Conservation (phyloP, 1,140 invertebrate genomes). For the Eulimnadia texana region DNA sequence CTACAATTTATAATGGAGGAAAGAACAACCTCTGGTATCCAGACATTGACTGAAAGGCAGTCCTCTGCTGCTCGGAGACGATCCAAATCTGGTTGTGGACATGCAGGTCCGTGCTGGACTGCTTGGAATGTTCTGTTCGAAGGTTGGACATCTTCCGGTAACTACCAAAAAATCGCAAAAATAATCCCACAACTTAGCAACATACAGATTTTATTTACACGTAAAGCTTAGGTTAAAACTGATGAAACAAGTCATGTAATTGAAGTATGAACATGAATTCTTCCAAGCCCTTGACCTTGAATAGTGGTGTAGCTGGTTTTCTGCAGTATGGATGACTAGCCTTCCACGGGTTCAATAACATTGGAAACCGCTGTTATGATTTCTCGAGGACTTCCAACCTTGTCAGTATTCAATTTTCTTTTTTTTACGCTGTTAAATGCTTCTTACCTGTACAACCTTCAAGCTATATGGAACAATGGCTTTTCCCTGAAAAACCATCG, state of each 20-base stretch:
- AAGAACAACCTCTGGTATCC: conserved; percentile 34
- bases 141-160: conserved; percentile 31
- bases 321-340: not conserved
- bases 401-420: not conserved
- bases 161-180: conserved; percentile 24
- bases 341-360: not conserved
- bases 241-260: too few species aligned
- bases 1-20: conserved; percentile 1
- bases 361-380: not conserved
- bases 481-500: not conserved
- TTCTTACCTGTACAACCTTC: not conserved
- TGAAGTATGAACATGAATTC: too few species aligned
- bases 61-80: conserved; percentile 28
- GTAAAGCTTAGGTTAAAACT: too few species aligned
- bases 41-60: conserved; percentile 39
- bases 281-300: not conserved
- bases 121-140: conserved; percentile 35
- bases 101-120: conserved; percentile 32
- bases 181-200: not conserved
- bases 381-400: not conserved
- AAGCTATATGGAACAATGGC: not conserved
- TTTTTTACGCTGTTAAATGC: not conserved
- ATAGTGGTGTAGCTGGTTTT: not conserved
- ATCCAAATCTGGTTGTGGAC: conserved; percentile 31
- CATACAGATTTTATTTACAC: too few species aligned